Percentiles rank a stretch among this genome's conserved stretches.
These are phyloP conservation scores for Acromyrmex echinatior DNA, from an alignment of 1,140 invertebrate species.

Conservation along the genomic window DNA sequence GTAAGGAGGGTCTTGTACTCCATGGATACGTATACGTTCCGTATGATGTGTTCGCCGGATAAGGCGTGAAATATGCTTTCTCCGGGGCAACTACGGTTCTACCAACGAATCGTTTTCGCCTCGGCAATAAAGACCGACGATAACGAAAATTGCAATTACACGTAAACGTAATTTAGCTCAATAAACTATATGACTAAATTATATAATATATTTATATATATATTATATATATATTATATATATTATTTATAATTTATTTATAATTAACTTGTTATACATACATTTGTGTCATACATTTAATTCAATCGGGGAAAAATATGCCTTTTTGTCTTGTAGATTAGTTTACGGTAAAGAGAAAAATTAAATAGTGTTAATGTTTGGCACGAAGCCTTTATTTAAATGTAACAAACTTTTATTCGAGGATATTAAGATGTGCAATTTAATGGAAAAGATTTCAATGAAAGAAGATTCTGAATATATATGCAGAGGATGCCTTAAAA, in stretches of 20 bases:
- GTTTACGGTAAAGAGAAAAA: not conserved
- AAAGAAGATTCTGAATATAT: conserved; percentile 1
- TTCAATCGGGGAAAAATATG: not conserved
- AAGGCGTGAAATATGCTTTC: conserved; percentile 53
- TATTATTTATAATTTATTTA: no score
- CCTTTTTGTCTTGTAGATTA: not conserved
- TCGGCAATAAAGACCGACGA: conserved; percentile 30
- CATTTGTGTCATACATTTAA: not conserved
- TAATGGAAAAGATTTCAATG: not conserved
- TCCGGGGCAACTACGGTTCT: conserved; percentile 4
- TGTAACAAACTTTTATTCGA: not conserved
- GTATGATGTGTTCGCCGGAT: conserved; percentile 36
- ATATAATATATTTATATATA: not conserved
- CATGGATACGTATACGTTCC: not conserved
- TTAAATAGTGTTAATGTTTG: not conserved
- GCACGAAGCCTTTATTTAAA: not conserved
- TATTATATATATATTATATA: no score
- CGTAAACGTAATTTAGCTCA: not conserved
- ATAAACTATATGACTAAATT: not conserved
- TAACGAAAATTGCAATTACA: conserved; percentile 4
- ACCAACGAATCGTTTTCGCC: conserved; percentile 4
- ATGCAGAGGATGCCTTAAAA: not conserved
- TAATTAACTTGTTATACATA: not conserved
- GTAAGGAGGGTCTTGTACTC: conserved; percentile 13
- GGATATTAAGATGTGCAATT: not conserved